phyloP scores from a whole-genome alignment of 2,113 vertebrate species.

The Isurus oxyrinchus region DNA sequence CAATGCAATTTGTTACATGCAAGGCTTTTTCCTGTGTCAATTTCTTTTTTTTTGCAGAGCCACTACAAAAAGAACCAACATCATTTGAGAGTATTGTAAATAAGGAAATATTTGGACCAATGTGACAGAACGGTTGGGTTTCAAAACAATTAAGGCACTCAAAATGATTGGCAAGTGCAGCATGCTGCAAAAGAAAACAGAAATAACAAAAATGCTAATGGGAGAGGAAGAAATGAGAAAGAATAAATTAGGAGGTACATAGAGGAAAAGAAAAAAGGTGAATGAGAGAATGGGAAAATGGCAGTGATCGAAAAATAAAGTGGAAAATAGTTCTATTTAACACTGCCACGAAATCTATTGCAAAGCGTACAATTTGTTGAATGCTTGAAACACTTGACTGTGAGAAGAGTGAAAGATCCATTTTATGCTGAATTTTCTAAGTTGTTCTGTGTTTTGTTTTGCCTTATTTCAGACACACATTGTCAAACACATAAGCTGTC shows the following conservation, averaged over 20 bases:
- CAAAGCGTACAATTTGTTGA: neutral
- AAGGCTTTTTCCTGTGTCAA: neutral
- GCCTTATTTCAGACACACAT: neutral
- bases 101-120: neutral
- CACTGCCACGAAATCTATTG: neutral
- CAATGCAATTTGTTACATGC: constrained; percentile 29
- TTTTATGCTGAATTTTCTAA: neutral
- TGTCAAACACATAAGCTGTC: neutral
- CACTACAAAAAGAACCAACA: neutral
- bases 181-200: neutral
- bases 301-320: neutral
- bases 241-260: neutral
- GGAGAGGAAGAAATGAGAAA: neutral
- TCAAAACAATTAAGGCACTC: neutral
- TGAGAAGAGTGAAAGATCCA: neutral
- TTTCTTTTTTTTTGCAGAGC: neutral
- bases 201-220: neutral
- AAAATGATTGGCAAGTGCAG: neutral
- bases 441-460: neutral
- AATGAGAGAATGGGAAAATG: neutral
- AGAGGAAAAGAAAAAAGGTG: neutral
- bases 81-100: neutral
- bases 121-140: neutral
- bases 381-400: neutral
- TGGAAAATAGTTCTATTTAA: neutral